A percentile compares a stretch with the other conserved stretches of the same genome.
Evolutionary conservation across 53 echinoderm and acorn worm genomes (phyloP).

Genomic region (Hippasteria phrygiana): DNA sequence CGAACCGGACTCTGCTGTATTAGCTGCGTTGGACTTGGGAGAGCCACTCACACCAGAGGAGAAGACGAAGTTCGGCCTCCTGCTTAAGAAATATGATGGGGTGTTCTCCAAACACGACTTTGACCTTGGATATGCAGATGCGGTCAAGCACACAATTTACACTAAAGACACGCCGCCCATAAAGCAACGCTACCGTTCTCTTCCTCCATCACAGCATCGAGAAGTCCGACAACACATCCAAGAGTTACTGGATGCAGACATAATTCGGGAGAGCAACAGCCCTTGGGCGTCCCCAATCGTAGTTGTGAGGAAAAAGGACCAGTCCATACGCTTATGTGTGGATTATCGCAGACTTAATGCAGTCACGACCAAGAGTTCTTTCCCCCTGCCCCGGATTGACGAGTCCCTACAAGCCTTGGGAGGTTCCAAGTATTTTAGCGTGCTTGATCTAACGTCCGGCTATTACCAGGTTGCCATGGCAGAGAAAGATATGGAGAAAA

Average conservation of each 20-base stretch:
- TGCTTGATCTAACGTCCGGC: slow-evolving; percentile 43
- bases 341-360: slow-evolving; percentile 30
- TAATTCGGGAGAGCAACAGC: slow-evolving; percentile 21
- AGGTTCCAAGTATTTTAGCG: slow-evolving; percentile 34
- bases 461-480: slow-evolving; percentile 58
- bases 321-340: slow-evolving; percentile 32
- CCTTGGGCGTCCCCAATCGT: slow-evolving; percentile 29
- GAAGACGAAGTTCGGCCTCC: background rate
- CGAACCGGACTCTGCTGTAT: background rate
- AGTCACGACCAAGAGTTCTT: slow-evolving; percentile 31
- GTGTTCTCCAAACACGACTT: slow-evolving; percentile 21
- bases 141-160: background rate
- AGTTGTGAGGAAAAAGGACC: slow-evolving; percentile 2
- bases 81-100: slow-evolving; percentile 13
- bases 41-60: background rate
- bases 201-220: slow-evolving; percentile 21
- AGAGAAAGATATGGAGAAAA: slow-evolving; percentile 29
- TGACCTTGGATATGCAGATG: slow-evolving; percentile 5
- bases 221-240: slow-evolving; percentile 38
- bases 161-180: slow-evolving; percentile 18
- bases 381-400: slow-evolving; percentile 53
- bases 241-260: slow-evolving; percentile 13
- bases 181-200: slow-evolving; percentile 36
- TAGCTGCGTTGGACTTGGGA: background rate
- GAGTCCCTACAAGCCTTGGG: slow-evolving; percentile 62